A percentile compares a stretch with the other conserved stretches of the same genome.
Conservation (phyloP, 2,797 vertebrate genomes). For the Propithecus perrieri region DNA sequence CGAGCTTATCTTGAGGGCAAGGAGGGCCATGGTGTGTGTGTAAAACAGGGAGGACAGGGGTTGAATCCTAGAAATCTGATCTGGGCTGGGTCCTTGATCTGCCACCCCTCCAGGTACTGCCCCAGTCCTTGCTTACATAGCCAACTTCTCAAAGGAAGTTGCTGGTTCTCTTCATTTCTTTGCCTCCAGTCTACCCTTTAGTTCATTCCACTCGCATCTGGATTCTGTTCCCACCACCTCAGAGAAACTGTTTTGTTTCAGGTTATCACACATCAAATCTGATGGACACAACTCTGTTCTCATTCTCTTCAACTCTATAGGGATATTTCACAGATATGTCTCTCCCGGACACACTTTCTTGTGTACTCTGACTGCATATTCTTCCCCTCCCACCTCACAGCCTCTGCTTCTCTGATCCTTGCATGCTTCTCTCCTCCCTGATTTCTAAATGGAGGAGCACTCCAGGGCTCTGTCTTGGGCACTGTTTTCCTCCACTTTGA, state of each 20-base stretch:
- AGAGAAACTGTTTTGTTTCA: background rate
- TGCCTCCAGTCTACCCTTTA: background rate
- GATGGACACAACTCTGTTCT: background rate
- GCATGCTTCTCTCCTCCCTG: background rate
- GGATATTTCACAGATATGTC: no score
- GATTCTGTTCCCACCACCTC: background rate
- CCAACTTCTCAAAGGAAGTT: background rate
- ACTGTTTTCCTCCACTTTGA: background rate
- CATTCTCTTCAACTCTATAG: background rate
- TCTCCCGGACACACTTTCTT: fast-evolving
- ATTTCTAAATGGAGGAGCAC: background rate
- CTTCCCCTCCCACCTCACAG: fast-evolving
- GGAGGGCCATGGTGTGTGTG: background rate
- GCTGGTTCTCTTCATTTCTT: background rate
- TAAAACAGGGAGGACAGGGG: background rate
- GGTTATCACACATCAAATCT: background rate
- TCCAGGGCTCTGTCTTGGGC: background rate
- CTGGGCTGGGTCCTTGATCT: background rate
- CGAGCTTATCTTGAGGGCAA: background rate
- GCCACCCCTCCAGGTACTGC: fast-evolving
- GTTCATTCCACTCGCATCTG: background rate
- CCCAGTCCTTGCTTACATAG: background rate
- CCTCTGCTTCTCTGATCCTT: background rate
- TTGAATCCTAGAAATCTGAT: background rate
- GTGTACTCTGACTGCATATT: fast-evolving